Evolutionary conservation across 2,888 invertebrate species (phyloP), one percentile per base, ranked within the genome.

Genomic region (Steromphala cineraria): DNA sequence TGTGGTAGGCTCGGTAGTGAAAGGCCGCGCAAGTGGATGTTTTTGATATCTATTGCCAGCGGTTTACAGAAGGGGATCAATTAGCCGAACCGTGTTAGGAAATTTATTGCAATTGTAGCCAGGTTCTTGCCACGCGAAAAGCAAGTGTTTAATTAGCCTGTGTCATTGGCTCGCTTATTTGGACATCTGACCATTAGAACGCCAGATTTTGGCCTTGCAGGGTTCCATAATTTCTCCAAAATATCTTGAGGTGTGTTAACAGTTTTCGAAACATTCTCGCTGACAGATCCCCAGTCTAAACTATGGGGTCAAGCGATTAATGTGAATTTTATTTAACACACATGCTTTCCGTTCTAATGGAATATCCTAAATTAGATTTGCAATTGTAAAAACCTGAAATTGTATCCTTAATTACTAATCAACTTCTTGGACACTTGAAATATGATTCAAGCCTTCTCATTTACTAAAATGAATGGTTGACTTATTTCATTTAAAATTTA

Each of bases 31-130:
- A 80, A 55, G 82, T 80, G 83, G 84, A 85, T 85, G 85, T 86
- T 87, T 87, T 81, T 86, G 88, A 85, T 84, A 85, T 87, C 83
- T 85, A 84, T 84, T 84, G 83, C 80, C 84, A 84, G 82, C 82
- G 81, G 81, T 85, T 86, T 81, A 84, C 84, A 86, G 85, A 82
- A 82, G 83, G 83, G 84, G 86, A 88, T 87, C 86, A 87, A 88
- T 88, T 88, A 88, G 53, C 67, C 28, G 76, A 55, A 55, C 53
- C 76, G 13, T 15, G 76, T 31, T 53, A 76, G 24, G 24, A 55
- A 76, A 76, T 76, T 76, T 76, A 76, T 76, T 28, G 53, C 40
- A 24, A 62, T 19, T n/a, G 19, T 62, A 56, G n/a, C 71, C 71
- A 71, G 31, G n/a, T 28, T 36, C 71, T 36, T 17, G 71, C 71